Conservation (phyloP, 1,140 invertebrate species). For the Bradynema listronoti region DNA sequence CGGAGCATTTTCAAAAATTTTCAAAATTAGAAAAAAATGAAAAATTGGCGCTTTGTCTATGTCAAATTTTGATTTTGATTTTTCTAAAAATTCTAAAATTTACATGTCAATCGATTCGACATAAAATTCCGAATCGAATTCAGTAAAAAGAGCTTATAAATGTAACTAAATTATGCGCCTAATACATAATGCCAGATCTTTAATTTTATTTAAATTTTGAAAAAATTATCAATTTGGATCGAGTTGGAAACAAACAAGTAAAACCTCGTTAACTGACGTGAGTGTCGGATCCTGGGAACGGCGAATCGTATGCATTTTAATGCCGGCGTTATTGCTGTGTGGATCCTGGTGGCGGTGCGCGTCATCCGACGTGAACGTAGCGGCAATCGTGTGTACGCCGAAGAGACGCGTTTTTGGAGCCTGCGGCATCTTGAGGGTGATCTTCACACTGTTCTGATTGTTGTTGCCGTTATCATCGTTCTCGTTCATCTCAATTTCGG, state of each 20-base stretch:
- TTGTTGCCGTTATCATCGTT: too few species aligned
- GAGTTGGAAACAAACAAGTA: conserved; percentile 7
- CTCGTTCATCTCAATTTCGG: conserved; percentile 16
- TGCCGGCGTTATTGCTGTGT: neutral
- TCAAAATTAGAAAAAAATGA: too few species aligned
- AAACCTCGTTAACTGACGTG: conserved; percentile 11
- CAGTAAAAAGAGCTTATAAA: too few species aligned
- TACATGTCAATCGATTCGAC: too few species aligned
- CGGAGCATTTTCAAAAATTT: too few species aligned
- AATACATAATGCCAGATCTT: neutral
- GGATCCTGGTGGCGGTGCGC: too few species aligned
- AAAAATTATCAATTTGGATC: neutral
- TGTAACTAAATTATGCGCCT: too few species aligned
- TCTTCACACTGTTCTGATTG: conserved; percentile 28
- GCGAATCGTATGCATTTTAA: conserved; percentile 5
- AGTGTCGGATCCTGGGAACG: conserved; percentile 7
- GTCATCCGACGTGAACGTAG: conserved; percentile 29
- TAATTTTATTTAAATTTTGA: neutral
- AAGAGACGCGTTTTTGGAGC: conserved; percentile 19
- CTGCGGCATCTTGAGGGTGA: conserved; percentile 30
- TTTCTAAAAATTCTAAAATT: too few species aligned
- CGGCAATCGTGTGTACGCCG: conserved; percentile 29
- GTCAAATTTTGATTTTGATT: too few species aligned
- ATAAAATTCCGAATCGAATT: too few species aligned
- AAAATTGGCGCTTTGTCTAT: too few species aligned